Evolutionary conservation across 2,888 invertebrate species (phyloP), one percentile per base, ranked within the genome.

Genomic region (Nomada ferruginata): DNA sequence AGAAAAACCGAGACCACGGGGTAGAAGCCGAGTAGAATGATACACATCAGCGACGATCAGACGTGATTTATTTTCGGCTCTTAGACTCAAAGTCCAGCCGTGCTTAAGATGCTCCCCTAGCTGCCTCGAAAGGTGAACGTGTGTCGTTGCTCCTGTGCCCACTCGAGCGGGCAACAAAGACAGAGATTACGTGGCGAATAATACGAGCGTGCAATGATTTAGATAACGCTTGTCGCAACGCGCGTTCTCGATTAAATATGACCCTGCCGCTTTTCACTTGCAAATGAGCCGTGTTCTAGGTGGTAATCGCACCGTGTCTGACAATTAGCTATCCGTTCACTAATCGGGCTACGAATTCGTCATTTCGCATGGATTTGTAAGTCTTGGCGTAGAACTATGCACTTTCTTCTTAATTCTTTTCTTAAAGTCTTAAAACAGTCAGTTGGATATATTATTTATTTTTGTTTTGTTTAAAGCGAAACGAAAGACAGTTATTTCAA

Each of bases 61-160:
- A 59, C 70, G 76, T 89, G 89, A 90, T 90, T 89, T 90, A 90
- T 90, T 90, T 90, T 90, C 85, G 83, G 85, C 84, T 57, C 78
- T 80, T 76, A 80, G 74, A 42, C 69, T 69, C 83, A 68, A 75
- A 77, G 74, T 79, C 71, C 81, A 71, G 74, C 77, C 81, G 85
- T 76, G 64, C 72, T 78, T 79, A 64, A 83, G 80, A 82, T 77
- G 70, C 68, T 66, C 75, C 73, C 13, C 65, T 59, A 63, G 74
- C 78, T 82, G 65, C 65, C 73, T 69, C 55, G 55, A 70, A 74
- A 79, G 79, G 77, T 83, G 85, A 83, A 78, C 76, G 79, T 59
- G 76, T 76, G 79, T 79, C 79, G 76, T 80, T 82, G 82, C 83
- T 78, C 78, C 79, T 47, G 59, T 55, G 63, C 13, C 53, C 9